Base-by-base conservation (phyloP, 2,797 vertebrate genomes). In the Cephalopachus bancanus region DNA sequence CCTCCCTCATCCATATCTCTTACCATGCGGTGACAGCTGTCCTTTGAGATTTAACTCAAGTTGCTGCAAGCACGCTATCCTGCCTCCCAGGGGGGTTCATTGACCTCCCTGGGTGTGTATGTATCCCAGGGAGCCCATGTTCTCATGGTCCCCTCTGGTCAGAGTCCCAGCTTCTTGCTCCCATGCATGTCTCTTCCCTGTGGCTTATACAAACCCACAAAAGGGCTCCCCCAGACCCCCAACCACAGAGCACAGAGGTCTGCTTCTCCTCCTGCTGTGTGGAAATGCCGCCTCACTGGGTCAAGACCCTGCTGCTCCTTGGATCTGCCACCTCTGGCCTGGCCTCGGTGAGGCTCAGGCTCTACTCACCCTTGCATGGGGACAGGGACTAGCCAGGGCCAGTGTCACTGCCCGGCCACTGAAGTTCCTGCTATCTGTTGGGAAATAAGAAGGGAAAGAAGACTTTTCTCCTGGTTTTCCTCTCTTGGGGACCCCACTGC, bases 101-200 rank as follows among this genome's bases (percentile, higher is more conserved):
- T 26, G 94, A 79, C 89, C 67, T 92, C 37, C 24, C 10, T 0
- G 3, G 83, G 44, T 0, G 1, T 1, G 49, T 4, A 6, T 5
- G 26, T 9, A 7, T 49, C 59, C 93, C 30, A 11, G 89, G 49
- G 75, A 93, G n/a, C 53, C 37, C 10, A 2, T 64, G 83, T 93
- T 95, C 95, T 97, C 95, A 86, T 89, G 92, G 80, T 14, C 78
- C 22, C 10, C 55, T 44, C 79, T 55, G 44, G 51, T 33, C 24
- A 49, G 85, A 57, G 60, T 71, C 78, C 30, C 37, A 3, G 74
- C n/a, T 80, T 57, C 55, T 87, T 28, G 15, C 15, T 65, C 22
- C 24, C 10, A 15, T 2, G 3, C 26, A 14, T 33, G 49, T 51
- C 44, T 78, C 57, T 88, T 55, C 71, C 72, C 64, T 9, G 11